Percentiles rank a stretch among this genome's conserved stretches.
Evolutionary conservation across 2,113 vertebrate species (phyloP).

Genomic region (Empidonax traillii): DNA sequence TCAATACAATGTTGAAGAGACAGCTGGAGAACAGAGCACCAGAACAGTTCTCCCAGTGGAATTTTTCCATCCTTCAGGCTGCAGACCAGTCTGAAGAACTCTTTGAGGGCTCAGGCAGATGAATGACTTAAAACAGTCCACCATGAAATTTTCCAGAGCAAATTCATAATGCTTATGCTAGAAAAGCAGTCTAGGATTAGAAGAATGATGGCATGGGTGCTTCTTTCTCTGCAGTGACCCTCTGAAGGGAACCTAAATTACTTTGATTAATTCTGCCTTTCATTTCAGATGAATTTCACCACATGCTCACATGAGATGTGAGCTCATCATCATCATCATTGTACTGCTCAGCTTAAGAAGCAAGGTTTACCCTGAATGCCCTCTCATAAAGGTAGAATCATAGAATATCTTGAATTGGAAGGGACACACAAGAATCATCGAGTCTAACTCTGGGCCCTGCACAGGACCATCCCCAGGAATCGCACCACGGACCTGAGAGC

Average conservation of each 20-base stretch:
- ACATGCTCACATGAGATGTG: background rate
- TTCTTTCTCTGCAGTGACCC: background rate
- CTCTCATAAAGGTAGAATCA: background rate
- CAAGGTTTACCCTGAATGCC: background rate
- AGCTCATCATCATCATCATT: background rate
- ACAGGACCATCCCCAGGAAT: fast-evolving
- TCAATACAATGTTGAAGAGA: background rate
- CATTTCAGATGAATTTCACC: background rate
- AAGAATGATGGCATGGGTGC: background rate
- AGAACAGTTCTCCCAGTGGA: background rate
- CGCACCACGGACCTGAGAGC: background rate
- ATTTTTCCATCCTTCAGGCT: background rate
- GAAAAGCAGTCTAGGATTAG: background rate
- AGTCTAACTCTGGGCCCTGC: background rate
- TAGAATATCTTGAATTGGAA: background rate
- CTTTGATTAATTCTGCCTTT: background rate
- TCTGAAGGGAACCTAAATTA: background rate
- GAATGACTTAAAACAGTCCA: background rate
- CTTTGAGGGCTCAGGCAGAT: background rate
- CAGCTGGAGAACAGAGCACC: background rate
- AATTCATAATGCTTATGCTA: background rate
- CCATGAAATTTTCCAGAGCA: background rate
- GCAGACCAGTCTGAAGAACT: background rate
- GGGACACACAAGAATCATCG: background rate
- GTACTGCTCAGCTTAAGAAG: background rate